Evolutionary conservation across 2,113 vertebrate species (phyloP), one percentile per base, ranked within the genome.

Genomic region (Coregonus clupeaformis): DNA sequence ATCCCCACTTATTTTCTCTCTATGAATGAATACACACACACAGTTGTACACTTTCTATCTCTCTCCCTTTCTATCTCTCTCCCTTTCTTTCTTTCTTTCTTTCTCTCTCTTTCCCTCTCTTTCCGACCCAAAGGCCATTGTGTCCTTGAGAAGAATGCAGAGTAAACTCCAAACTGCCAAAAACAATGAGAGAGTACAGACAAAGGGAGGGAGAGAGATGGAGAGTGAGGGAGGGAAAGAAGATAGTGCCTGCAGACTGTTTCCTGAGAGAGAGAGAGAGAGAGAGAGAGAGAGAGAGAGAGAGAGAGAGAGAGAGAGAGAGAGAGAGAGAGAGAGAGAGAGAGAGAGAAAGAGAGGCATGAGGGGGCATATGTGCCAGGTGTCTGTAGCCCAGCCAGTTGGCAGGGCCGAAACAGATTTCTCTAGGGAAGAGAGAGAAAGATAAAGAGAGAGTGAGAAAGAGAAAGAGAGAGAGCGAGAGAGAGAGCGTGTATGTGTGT

Each of bases 111-210:
- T 5, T 27, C 49, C 7, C 0, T 63, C 13, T 47, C 29, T 64
- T n/a, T 67, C 63, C 25, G 42, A 25, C 36, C n/a, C 42, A 49
- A 49, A 69, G 68, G 68, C 45, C 66, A 68, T 68, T 68, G 66
- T 68, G 36, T 68, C 66, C 68, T 47, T 69, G 68, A 22, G 68
- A 49, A 47, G n/a, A 69, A 25, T 49, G 14, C 30, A 3, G 25
- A 30, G 13, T 49, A 47, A n/a, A 49, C 68, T 49, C 42, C 25
- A 69, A 22, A 69, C 67, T 69, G 12, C n/a, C 5, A 13, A 4
- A 68, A 45, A 45, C 32, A 42, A 68, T 36, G 29, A 45, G 30
- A 42, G 42, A 4, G 3, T 20, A 47, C 18, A 68, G 67, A 68
- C 9, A 68, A 32, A 45, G 42, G 32, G 67, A 68, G 27, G 13